Evolutionary conservation across 2,888 invertebrate species (phyloP), one percentile per base, ranked within the genome.

Genomic region (Eupithecia dodoneata): DNA sequence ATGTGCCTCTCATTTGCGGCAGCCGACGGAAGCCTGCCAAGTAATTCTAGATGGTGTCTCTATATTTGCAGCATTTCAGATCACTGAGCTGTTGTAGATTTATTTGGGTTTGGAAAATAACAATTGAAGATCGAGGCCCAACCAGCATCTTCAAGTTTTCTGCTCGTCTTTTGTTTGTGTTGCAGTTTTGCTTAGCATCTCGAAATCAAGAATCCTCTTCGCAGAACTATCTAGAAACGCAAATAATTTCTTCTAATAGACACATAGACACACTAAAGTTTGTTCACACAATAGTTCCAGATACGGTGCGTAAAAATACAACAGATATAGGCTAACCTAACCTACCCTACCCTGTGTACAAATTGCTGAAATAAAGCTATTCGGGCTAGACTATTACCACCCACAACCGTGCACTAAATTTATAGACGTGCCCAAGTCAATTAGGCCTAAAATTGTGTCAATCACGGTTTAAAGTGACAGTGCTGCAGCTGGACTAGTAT

Each of bases 391-490:
- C 75, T 66, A 59, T 47, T 75, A 71, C 75, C 47, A 42, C 77
- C 73, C 76, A 59, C 65, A 69, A 69, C 47, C 65, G 47, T 71
- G 49, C 59, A 41, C 71, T 45, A 66, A 72, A 79, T 76, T 76
- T 76, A 79, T 76, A 70, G 74, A 71, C 74, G 65, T 77, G 65
- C 73, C 65, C 10, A 59, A 72, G 78, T 72, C 79, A 79, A 79
- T 79, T 79, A 79, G 79, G 15, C 74, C 74, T 74, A 55, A 79
- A 79, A 76, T 72, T 76, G 76, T 79, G 79, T 66, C 79, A 76
- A 72, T 78, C 78, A 69, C 9, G 45, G 41, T 65, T 59, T n/a
- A 55, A 65, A 75, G 71, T 76, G 72, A 74, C 78, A 76, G 69
- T 67, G 45, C 30, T 63, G 63, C 63, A 63, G 63, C 63, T 30